These are phyloP conservation scores for Andrena hattorfiana DNA, from an alignment of 2,888 invertebrate species.

Conservation along the genomic window DNA sequence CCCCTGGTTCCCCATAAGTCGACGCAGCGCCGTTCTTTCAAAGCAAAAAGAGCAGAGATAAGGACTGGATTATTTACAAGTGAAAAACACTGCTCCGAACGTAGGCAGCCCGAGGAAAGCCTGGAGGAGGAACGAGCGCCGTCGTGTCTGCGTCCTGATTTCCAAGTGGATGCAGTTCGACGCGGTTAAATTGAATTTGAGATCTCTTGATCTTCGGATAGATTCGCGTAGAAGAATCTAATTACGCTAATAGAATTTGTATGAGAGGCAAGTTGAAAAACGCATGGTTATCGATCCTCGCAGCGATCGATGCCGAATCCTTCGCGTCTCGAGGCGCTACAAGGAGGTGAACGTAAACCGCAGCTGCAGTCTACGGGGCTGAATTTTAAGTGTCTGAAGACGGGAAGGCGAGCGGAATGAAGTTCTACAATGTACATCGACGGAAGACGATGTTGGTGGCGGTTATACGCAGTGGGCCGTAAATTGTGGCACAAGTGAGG, in stretches of 20 bases:
- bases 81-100: constrained; percentile 1
- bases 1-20: too few relatives aligned
- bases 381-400: constrained; percentile 24
- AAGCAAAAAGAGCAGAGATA: neutral
- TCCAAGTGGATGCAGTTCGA: neutral
- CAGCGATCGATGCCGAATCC: neutral
- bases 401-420: constrained; percentile 21
- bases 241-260: constrained; percentile 26
- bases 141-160: neutral
- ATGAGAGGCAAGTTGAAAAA: constrained; percentile 10
- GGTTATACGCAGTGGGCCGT: constrained; percentile 5
- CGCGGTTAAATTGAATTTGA: constrained; percentile 25
- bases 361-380: neutral
- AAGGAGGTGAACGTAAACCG: neutral
- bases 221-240: neutral
- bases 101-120: neutral
- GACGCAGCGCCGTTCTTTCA: neutral
- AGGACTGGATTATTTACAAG: constrained; percentile 5
- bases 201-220: constrained; percentile 9
- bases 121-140: neutral
- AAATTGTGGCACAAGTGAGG: too few relatives aligned
- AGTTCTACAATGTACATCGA: constrained; percentile 9
- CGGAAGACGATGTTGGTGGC: neutral
- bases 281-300: neutral
- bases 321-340: neutral